Percentiles rank a stretch among this genome's conserved stretches.
Conservation (phyloP, 2,113 vertebrate species). For the Pterocles burchelli region DNA sequence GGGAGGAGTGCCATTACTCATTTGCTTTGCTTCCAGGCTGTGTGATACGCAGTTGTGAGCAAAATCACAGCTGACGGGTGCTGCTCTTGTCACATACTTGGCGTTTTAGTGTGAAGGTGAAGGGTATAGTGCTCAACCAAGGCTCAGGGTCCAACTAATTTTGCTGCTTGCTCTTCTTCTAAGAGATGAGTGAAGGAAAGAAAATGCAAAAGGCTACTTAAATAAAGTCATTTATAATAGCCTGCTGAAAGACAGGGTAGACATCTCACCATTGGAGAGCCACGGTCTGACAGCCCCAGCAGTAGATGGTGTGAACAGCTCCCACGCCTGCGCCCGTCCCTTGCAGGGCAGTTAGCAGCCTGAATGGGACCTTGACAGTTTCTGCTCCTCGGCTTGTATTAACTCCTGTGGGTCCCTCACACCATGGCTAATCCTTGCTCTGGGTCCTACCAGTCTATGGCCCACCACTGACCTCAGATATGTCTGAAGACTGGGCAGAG, state of each 20-base stretch:
- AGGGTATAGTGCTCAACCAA: background rate
- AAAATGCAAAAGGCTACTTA: background rate
- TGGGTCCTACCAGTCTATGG: background rate
- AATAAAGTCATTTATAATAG: background rate
- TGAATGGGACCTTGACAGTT: background rate
- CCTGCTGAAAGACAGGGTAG: background rate
- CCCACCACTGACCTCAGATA: background rate
- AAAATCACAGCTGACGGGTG: background rate
- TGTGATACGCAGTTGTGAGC: background rate
- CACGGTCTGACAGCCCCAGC: background rate
- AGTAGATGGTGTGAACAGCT: background rate
- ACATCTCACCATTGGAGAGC: background rate
- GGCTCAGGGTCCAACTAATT: background rate
- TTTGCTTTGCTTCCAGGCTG: background rate
- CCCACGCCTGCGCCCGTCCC: accelerated
- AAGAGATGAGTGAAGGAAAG: background rate
- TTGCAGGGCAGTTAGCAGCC: background rate
- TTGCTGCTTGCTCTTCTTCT: background rate
- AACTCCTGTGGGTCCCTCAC: background rate
- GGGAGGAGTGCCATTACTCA: background rate
- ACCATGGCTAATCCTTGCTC: background rate
- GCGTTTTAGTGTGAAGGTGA: background rate
- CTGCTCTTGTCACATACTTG: background rate
- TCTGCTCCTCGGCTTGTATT: background rate
- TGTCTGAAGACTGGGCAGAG: background rate